Evolutionary conservation across 1,140 invertebrate genomes (phyloP), one percentile per base, ranked within the genome.

Genomic region (Eurosta solidaginis): DNA sequence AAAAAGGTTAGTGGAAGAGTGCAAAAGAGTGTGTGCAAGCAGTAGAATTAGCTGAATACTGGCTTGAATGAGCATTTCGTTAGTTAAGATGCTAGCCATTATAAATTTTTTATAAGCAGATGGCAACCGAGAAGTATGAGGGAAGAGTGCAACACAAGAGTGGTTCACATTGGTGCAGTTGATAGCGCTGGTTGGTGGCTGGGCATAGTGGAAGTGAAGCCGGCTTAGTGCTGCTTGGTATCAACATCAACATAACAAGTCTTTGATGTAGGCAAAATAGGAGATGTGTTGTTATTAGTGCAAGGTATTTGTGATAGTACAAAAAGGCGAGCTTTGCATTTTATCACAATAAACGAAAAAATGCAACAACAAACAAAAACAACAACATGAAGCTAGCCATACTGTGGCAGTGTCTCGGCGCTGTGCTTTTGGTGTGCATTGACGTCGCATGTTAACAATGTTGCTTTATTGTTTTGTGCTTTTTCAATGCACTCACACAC

Each of bases 351-450:
- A n/a, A n/a, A n/a, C n/a, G n/a, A n/a, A n/a, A n/a, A 47, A 17
- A 12, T 4, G 45, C 45, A 47, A 47, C 7, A 14, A 47, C 3
- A 47, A 47, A 47, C 14, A n/a, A n/a, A 5, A 63, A n/a, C n/a
- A 36, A 20, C 27, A 63, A 63, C 17, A 1, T 5, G 6, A 12
- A 54, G 14, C 0, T 12, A 6, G 27, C 29, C 59, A 68, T 68
- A n/a, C n/a, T n/a, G n/a, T 68, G 59, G 59, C 59, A 68, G 36
- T 68, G 59, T 20, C 33, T 29, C n/a, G n/a, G n/a, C n/a, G n/a
- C n/a, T n/a, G n/a, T n/a, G n/a, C n/a, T n/a, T n/a, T n/a, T n/a
- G n/a, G n/a, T n/a, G n/a, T n/a, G n/a, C n/a, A n/a, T n/a, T n/a
- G n/a, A n/a, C n/a, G n/a, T n/a, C n/a, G n/a, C n/a, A n/a, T n/a